Evolutionary conservation across 2,888 invertebrate species (phyloP).

Genomic region (Byasa hedistus): DNA sequence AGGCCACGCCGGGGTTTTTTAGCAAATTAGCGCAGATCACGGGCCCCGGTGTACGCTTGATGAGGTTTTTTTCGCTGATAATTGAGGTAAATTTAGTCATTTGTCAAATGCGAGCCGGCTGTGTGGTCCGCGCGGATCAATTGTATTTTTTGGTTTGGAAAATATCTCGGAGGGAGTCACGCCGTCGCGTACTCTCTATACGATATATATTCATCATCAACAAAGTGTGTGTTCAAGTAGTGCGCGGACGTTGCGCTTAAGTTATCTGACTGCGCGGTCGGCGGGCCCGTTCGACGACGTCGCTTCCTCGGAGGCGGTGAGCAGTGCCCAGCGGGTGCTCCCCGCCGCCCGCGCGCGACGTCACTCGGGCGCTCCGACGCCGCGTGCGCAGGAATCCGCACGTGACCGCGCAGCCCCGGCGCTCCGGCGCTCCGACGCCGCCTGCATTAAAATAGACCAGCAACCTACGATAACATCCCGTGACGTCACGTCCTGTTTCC

Average conservation of each 20-base stretch:
- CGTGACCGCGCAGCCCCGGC: background rate
- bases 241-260: too few species aligned
- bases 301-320: too few species aligned
- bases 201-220: too few species aligned
- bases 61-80: constrained; percentile 32
- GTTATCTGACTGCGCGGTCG: too few species aligned
- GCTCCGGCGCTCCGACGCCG: constrained; percentile 11
- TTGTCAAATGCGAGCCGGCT: constrained; percentile 17
- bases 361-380: background rate
- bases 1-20: constrained; percentile 31
- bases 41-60: constrained; percentile 27
- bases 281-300: too few species aligned
- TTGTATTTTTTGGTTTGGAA: too few species aligned
- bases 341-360: too few species aligned
- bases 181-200: too few species aligned
- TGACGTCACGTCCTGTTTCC: constrained; percentile 70
- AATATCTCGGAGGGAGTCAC: too few species aligned
- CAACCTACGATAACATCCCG: constrained; percentile 58
- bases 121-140: constrained; percentile 21
- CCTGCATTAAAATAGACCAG: constrained; percentile 31
- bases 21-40: constrained; percentile 37
- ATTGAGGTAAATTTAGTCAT: constrained; percentile 23
- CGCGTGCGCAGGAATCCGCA: background rate
- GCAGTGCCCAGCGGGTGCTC: too few species aligned
- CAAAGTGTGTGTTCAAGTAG: too few species aligned